Conservation (phyloP, 2,113 vertebrate species). For the Stomatorhinus ivindoensis region DNA sequence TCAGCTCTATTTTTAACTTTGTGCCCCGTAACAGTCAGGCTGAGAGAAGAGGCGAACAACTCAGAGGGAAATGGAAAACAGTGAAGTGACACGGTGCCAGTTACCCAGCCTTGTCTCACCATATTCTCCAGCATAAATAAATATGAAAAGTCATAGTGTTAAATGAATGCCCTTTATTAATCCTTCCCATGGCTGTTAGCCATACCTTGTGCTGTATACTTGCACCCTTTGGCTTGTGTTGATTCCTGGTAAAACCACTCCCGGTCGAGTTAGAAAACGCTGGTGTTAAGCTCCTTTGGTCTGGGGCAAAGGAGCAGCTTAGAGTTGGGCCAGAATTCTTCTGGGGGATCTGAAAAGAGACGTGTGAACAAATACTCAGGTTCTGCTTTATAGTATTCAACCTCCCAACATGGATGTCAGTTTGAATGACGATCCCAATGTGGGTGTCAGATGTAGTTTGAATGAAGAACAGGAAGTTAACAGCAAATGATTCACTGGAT, state of each 20-base stretch:
- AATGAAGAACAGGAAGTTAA: not conserved
- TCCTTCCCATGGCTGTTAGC: not conserved
- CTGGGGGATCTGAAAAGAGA: slow-evolving; percentile 50
- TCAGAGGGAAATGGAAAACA: slow-evolving; percentile 31
- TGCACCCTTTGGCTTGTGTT: slow-evolving; percentile 54
- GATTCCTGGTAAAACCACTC: slow-evolving; percentile 40
- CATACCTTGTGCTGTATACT: slow-evolving; percentile 62
- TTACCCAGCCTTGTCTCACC: slow-evolving; percentile 8
- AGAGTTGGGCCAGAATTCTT: slow-evolving; percentile 48
- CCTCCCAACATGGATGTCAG: not conserved
- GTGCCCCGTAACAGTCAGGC: slow-evolving; percentile 8
- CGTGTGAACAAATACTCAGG: not conserved
- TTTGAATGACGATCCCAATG: not conserved
- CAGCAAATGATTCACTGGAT: not conserved
- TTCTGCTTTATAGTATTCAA: not conserved
- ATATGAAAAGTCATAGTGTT: slow-evolving; percentile 23
- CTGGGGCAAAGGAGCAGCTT: slow-evolving; percentile 56
- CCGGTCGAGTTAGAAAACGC: slow-evolving; percentile 53
- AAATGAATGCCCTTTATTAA: not conserved
- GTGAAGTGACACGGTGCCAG: slow-evolving; percentile 30
- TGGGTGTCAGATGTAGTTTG: not conserved
- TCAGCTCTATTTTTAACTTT: not conserved
- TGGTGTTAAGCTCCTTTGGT: slow-evolving; percentile 55
- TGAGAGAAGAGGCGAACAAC: slow-evolving; percentile 33
- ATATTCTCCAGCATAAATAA: slow-evolving; percentile 8